Conservation (phyloP, 2,888 invertebrate species). For the Cyclophora albipunctata region DNA sequence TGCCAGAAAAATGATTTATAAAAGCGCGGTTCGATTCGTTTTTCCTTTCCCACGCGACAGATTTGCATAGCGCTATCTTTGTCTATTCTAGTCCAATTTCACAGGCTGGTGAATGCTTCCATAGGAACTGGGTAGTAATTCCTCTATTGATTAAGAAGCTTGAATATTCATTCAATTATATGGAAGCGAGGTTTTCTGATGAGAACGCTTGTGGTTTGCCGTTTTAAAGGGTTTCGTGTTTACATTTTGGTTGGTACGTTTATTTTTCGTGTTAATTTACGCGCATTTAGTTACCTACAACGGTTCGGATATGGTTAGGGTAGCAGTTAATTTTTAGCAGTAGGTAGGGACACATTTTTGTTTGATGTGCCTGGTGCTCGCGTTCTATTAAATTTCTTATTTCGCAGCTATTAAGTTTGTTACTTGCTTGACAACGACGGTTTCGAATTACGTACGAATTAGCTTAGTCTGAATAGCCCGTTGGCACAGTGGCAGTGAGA, state of each 20-base stretch:
- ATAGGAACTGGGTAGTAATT: constrained; percentile 57
- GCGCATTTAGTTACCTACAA: neutral
- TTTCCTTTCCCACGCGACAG: constrained; percentile 31
- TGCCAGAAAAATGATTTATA: constrained; percentile 72
- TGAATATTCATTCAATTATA: constrained; percentile 75
- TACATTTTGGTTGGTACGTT: constrained; percentile 17
- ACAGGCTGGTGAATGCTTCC: constrained; percentile 65
- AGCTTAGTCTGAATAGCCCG: no score
- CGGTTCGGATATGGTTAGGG: neutral
- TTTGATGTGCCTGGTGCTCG: no score
- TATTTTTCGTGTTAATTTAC: constrained; percentile 5
- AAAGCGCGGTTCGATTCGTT: constrained; percentile 43
- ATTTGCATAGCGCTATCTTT: constrained; percentile 30
- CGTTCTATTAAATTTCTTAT: no score
- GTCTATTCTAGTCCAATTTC: constrained; percentile 67
- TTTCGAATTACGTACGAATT: no score
- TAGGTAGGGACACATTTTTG: no score
- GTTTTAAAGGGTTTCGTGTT: constrained; percentile 29
- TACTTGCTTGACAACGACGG: no score
- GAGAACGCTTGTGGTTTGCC: constrained; percentile 43
- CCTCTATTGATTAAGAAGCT: constrained; percentile 71
- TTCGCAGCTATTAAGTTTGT: no score
- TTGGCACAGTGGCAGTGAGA: no score
- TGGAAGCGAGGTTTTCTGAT: constrained; percentile 53
- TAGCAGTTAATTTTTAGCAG: no score